Evolutionary conservation across 2,113 vertebrate genomes (phyloP).

Genomic region (Charadrius vociferus): DNA sequence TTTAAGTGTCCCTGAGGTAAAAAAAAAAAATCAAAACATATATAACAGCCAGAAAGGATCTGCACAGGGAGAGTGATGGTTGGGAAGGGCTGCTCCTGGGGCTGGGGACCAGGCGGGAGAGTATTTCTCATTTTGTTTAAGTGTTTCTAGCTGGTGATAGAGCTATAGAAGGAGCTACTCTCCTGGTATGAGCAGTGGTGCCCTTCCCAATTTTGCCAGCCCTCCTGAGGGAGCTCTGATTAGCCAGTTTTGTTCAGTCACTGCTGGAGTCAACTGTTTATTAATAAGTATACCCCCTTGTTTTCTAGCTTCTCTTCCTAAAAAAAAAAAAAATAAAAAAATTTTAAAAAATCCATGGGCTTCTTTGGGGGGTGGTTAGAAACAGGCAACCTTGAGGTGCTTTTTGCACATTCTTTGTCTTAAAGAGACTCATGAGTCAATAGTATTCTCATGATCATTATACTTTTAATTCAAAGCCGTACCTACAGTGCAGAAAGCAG

Average conservation of each 20-base stretch:
- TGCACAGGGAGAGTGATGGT: not conserved
- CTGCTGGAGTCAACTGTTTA: constrained; percentile 44
- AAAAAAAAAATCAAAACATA: not conserved
- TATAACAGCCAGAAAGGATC: not conserved
- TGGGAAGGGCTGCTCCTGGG: not conserved
- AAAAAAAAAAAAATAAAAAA: not conserved
- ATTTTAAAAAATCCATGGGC: not conserved
- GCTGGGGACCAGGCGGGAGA: not conserved
- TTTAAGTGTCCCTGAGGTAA: not conserved
- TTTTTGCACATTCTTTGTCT: not conserved
- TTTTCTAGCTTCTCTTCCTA: not conserved
- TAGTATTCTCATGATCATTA: not conserved
- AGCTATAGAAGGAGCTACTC: not conserved
- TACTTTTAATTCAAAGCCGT: not conserved
- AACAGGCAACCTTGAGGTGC: not conserved
- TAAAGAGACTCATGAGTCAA: not conserved
- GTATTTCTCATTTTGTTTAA: not conserved
- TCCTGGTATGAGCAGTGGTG: not conserved
- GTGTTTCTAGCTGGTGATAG: not conserved
- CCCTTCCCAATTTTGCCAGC: not conserved
- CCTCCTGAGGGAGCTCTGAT: constrained; percentile 28
- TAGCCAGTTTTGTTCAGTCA: constrained; percentile 1
- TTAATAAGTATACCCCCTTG: constrained; percentile 5
- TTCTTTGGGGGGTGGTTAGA: not conserved
- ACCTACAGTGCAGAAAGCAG: not conserved